Percentiles rank a stretch among this genome's conserved stretches.
These are phyloP conservation scores for Lithophane leautieri DNA, from an alignment of 2,888 invertebrate genomes.

Conservation along the genomic window DNA sequence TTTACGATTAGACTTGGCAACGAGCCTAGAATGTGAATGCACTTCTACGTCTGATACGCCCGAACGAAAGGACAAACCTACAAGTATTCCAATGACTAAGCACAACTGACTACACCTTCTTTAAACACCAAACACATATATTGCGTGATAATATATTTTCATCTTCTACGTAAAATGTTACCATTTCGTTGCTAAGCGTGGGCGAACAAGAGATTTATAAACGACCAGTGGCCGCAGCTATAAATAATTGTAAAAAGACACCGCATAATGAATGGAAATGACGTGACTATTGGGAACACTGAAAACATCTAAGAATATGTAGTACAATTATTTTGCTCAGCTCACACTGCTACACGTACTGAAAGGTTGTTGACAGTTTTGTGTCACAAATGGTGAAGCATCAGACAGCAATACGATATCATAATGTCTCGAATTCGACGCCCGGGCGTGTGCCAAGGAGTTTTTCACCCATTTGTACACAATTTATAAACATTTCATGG, in stretches of 20 bases:
- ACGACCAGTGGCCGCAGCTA: constrained; percentile 60
- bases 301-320: constrained; percentile 9
- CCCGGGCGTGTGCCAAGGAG: constrained; percentile 46
- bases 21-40: constrained; percentile 71
- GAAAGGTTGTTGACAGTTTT: constrained; percentile 24
- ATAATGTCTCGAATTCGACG: constrained; percentile 35
- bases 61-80: constrained; percentile 54
- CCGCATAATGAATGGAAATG: constrained; percentile 63
- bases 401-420: constrained; percentile 35
- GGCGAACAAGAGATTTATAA: constrained; percentile 70
- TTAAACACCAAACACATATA: constrained; percentile 55
- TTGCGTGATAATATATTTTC: constrained; percentile 65
- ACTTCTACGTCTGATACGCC: constrained; percentile 63
- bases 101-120: constrained; percentile 55
- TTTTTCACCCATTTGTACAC: constrained; percentile 49
- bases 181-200: constrained; percentile 62
- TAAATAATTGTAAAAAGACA: constrained; percentile 69
- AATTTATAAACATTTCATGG: constrained; percentile 52
- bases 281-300: constrained; percentile 34
- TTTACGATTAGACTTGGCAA: constrained; percentile 73
- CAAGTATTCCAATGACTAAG: constrained; percentile 52
- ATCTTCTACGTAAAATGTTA: constrained; percentile 64
- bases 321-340: constrained; percentile 7
- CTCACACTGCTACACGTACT: constrained; percentile 20
- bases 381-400: constrained; percentile 20